Conservation (phyloP, 2,113 vertebrate genomes). For the Garra rufa region DNA sequence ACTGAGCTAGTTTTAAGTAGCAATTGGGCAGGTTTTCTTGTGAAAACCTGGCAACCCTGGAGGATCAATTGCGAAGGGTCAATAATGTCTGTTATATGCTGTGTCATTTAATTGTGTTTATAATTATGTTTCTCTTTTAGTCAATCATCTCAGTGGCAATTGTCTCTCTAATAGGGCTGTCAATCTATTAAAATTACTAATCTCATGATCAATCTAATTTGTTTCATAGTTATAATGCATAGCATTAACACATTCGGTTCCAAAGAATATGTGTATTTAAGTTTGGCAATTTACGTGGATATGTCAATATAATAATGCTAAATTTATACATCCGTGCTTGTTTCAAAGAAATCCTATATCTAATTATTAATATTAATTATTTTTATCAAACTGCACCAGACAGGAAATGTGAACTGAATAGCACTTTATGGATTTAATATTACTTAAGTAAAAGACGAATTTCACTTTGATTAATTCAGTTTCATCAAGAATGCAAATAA, state of each 20-base stretch:
- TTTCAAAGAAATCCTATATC: not conserved
- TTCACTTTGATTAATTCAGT: not conserved
- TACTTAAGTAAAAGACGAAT: not conserved
- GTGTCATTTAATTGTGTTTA: not conserved
- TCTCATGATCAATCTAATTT: not conserved
- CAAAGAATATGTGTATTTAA: not conserved
- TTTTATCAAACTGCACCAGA: not conserved
- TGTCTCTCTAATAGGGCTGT: not conserved
- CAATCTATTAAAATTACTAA: conserved; percentile 7
- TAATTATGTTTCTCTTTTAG: not conserved
- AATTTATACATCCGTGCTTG: not conserved
- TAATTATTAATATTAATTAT: not conserved
- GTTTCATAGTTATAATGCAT: not conserved
- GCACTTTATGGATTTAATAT: not conserved
- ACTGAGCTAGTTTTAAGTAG: no score
- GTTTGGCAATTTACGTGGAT: not conserved
- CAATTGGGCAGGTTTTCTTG: no score
- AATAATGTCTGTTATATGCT: not conserved
- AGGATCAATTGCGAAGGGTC: no score
- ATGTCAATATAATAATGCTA: not conserved
- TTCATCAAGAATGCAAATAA: not conserved
- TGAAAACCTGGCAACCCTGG: no score
- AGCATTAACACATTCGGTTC: not conserved
- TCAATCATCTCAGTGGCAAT: not conserved
- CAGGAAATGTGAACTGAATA: not conserved